Conservation (phyloP, 1,140 invertebrate species). For the Orussus abietinus region DNA sequence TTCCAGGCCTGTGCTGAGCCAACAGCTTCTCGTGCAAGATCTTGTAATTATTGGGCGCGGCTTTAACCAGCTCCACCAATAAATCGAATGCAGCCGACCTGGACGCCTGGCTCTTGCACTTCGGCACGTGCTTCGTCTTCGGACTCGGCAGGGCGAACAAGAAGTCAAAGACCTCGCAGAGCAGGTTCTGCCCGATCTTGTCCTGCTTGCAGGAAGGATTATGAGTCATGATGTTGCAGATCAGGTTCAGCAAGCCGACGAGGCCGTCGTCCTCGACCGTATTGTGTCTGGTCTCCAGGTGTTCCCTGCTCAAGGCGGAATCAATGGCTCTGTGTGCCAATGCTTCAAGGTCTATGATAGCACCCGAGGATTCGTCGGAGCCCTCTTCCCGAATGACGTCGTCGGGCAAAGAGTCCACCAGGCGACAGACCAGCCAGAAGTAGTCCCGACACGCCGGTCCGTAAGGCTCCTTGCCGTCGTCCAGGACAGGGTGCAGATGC, state of each 20-base stretch:
- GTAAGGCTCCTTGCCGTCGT: slow-evolving; percentile 87
- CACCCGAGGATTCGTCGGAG: slow-evolving; percentile 53
- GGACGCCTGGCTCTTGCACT: slow-evolving; percentile 86
- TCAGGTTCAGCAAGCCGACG: slow-evolving; percentile 81
- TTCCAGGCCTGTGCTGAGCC: slow-evolving; percentile 80
- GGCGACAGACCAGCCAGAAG: slow-evolving; percentile 84
- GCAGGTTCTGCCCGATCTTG: slow-evolving; percentile 69
- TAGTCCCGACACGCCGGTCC: slow-evolving; percentile 91
- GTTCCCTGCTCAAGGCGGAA: slow-evolving; percentile 73
- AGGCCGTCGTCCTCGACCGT: slow-evolving; percentile 85
- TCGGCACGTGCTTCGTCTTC: slow-evolving; percentile 78
- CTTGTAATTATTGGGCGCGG: slow-evolving; percentile 80
- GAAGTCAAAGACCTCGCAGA: slow-evolving; percentile 77
- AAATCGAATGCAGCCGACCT: slow-evolving; percentile 87
- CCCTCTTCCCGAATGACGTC: slow-evolving; percentile 73
- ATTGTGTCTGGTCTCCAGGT: slow-evolving; percentile 75
- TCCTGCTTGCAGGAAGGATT: slow-evolving; percentile 81
- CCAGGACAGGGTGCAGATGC: slow-evolving; percentile 58
- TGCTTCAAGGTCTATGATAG: slow-evolving; percentile 67
- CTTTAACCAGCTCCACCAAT: slow-evolving; percentile 80
- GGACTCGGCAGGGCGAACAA: slow-evolving; percentile 87
- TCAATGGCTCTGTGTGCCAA: slow-evolving; percentile 72
- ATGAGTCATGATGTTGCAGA: slow-evolving; percentile 83
- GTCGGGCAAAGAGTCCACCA: slow-evolving; percentile 80
- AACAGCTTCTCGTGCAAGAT: slow-evolving; percentile 78